phyloP scores from a whole-genome alignment of 2,888 invertebrate species.

The Mylabris sibirica region DNA sequence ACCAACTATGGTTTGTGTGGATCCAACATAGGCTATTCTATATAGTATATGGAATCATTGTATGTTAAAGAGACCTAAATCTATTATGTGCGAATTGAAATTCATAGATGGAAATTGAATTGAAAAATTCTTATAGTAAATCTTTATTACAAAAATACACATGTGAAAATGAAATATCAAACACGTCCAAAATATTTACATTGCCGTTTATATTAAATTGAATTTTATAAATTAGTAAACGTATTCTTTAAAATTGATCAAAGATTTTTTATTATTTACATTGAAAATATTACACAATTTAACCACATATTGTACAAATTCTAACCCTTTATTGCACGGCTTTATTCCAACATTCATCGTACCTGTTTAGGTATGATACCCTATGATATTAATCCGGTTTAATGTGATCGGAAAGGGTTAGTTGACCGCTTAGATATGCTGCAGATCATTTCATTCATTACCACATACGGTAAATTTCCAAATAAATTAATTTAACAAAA shows the following conservation, averaged over 20 bases:
- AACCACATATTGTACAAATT: not conserved
- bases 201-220: not conserved
- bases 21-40: slow-evolving; percentile 24
- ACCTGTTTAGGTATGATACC: slow-evolving; percentile 1
- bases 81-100: slow-evolving; percentile 42
- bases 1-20: slow-evolving; percentile 14
- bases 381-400: slow-evolving; percentile 1
- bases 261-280: not conserved
- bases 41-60: slow-evolving; percentile 35
- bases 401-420: slow-evolving; percentile 7
- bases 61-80: slow-evolving; percentile 45
- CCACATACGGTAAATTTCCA: not conserved
- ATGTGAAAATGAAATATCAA: not conserved
- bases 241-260: no score
- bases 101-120: slow-evolving; percentile 43
- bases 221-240: no score
- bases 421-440: not conserved
- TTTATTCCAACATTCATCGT: slow-evolving; percentile 7
- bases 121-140: not conserved
- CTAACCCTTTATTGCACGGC: slow-evolving; percentile 2
- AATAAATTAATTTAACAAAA: not conserved
- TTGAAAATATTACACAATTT: not conserved
- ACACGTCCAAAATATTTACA: no score
- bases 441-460: not conserved
- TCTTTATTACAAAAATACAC: not conserved